Evolutionary conservation across 2,113 vertebrate genomes (phyloP), one percentile per base, ranked within the genome.

Genomic region (Lophius piscatorius): DNA sequence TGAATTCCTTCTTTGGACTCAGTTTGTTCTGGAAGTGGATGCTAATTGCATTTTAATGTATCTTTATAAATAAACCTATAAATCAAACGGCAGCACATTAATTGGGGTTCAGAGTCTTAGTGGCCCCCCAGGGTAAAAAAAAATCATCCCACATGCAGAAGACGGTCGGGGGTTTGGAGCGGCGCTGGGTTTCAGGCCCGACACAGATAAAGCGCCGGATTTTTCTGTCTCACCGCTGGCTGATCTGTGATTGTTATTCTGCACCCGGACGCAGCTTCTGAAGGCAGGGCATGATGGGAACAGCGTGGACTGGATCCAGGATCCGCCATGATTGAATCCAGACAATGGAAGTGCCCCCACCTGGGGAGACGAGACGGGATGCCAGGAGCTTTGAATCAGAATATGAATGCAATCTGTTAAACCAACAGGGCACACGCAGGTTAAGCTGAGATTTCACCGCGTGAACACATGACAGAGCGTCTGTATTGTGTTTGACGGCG

Each of bases 11-110:
- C 69, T 67, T 35, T 82, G 81, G 78, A 81, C 78, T 82, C 76
- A 79, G 81, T 89, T 87, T 91, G 77, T 88, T 88, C 82, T 83
- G 80, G 83, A 90, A 84, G 88, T 70, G 80, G 80, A 91, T 88
- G 87, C 87, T 90, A 91, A 91, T 91, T 88, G 84, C 83, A 87
- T 91, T 91, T 91, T 91, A 92, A 92, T 91, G 88, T 81, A 76
- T 89, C 86, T 87, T 91, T 90, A 89, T 85, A 89, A 89, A 84
- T 82, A 86, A 89, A 90, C 70, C 76, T 78, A 89, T 90, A 91
- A 90, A 92, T 90, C 89, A 92, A 80, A 66, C 63, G 73, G 78
- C 76, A 80, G 76, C 69, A 48, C 60, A 69, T 63, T 90, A 87
- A 90, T 86, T 86, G 74, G 81, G 70, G 71, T 87, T 89, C 78